phyloP scores from a whole-genome alignment of 1,140 invertebrate species.

The Theocolax elegans region DNA sequence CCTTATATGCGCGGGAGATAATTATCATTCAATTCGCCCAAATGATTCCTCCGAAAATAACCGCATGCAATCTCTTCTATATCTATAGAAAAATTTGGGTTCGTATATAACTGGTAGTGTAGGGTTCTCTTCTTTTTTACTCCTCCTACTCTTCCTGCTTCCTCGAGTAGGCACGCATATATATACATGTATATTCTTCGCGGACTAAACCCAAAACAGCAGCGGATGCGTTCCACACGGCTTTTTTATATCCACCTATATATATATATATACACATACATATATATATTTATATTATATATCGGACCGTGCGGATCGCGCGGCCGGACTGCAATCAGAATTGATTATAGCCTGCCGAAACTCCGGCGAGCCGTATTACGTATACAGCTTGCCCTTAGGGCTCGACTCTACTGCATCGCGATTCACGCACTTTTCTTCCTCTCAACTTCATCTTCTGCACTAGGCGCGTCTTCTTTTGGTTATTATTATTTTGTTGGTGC shows the following conservation, averaged over 20 bases:
- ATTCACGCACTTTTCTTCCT: slow-evolving; percentile 2
- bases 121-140: slow-evolving; percentile 26
- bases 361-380: slow-evolving; percentile 58
- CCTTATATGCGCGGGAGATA: not conserved
- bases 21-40: slow-evolving; percentile 26
- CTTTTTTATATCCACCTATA: slow-evolving; percentile 47
- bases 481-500: no score
- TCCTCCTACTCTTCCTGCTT: slow-evolving; percentile 27
- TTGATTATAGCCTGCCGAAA: slow-evolving; percentile 69
- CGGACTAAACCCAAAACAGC: slow-evolving; percentile 39
- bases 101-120: slow-evolving; percentile 5
- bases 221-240: slow-evolving; percentile 44
- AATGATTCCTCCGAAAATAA: not conserved
- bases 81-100: slow-evolving; percentile 18
- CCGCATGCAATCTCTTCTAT: not conserved
- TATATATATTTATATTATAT: no score
- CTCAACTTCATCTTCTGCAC: no score
- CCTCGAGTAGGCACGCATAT: slow-evolving; percentile 13
- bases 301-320: slow-evolving; percentile 9
- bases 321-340: slow-evolving; percentile 64
- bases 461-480: no score
- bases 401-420: slow-evolving; percentile 60
- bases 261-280: no score
- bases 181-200: no score
- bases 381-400: no score